These are phyloP conservation scores for Orestias chungarensis DNA, from an alignment of 2,797 vertebrate species.

Conservation along the genomic window DNA sequence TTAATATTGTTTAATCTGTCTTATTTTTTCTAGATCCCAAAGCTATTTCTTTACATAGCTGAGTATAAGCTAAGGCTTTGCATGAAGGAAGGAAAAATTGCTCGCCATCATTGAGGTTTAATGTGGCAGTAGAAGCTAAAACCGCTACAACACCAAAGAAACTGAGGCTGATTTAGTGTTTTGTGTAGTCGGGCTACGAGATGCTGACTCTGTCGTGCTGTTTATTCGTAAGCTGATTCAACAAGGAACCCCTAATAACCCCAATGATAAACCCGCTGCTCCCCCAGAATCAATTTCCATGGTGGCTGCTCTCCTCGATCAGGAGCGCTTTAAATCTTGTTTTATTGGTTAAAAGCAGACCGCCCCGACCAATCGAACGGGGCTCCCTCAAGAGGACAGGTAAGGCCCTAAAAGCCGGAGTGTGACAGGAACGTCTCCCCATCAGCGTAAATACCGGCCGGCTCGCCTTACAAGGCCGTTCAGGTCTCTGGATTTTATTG, in stretches of 20 bases:
- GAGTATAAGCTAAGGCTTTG: background rate
- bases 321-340: constrained; percentile 69
- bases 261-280: constrained; percentile 59
- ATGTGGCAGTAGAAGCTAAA: constrained; percentile 14
- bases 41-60: background rate
- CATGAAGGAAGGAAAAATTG: background rate
- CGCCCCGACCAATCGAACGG: constrained; percentile 56
- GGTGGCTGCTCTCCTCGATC: constrained; percentile 53
- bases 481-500: constrained; percentile 49
- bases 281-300: constrained; percentile 54
- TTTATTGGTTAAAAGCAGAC: constrained; percentile 69
- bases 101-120: constrained; percentile 2
- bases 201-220: constrained; percentile 38
- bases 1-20: constrained; percentile 18
- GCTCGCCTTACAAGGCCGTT: constrained; percentile 31
- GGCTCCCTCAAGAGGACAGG: constrained; percentile 50
- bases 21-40: too few relatives aligned
- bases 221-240: constrained; percentile 52
- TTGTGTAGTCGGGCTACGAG: constrained; percentile 20
- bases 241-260: constrained; percentile 66
- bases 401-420: constrained; percentile 43
- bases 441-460: constrained; percentile 58
- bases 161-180: background rate
- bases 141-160: constrained; percentile 10
- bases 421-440: constrained; percentile 62